These are phyloP conservation scores for Campoplex nolae DNA, from an alignment of 2,888 invertebrate species.

Conservation along the genomic window DNA sequence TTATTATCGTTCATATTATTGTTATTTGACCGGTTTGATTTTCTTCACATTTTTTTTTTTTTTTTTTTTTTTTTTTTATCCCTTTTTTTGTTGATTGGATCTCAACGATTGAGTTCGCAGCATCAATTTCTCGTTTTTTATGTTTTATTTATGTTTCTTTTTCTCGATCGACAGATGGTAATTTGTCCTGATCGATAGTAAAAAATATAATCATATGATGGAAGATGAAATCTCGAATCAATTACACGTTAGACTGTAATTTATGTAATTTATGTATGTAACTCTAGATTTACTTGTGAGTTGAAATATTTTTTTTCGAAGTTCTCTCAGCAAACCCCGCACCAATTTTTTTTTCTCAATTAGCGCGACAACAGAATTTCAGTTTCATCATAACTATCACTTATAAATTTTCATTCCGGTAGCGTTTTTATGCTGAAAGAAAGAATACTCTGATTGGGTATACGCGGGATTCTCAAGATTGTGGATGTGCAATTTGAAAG, in stretches of 20 bases:
- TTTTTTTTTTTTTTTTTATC: background rate
- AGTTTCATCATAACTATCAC: background rate
- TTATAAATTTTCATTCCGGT: background rate
- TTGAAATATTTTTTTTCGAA: background rate
- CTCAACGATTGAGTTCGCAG: constrained; percentile 6
- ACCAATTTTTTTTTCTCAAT: background rate
- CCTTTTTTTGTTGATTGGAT: constrained; percentile 5
- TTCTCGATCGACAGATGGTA: constrained; percentile 3
- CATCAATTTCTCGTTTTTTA: constrained; percentile 1
- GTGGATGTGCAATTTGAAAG: background rate
- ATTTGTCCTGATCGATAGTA: constrained; percentile 3
- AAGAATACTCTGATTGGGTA: background rate
- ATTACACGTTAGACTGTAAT: background rate
- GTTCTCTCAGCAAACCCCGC: background rate
- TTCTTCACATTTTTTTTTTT: background rate
- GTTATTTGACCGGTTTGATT: constrained; percentile 26
- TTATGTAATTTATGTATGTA: background rate
- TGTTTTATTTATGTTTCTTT: background rate
- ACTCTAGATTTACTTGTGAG: background rate
- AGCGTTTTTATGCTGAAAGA: background rate
- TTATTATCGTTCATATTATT: constrained; percentile 53
- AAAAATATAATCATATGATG: background rate
- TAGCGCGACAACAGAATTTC: background rate
- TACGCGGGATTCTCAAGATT: constrained; percentile 11
- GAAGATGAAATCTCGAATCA: background rate